These are phyloP conservation scores for Peromyscus attwateri DNA, from an alignment of 2,797 vertebrate genomes.

Conservation along the genomic window DNA sequence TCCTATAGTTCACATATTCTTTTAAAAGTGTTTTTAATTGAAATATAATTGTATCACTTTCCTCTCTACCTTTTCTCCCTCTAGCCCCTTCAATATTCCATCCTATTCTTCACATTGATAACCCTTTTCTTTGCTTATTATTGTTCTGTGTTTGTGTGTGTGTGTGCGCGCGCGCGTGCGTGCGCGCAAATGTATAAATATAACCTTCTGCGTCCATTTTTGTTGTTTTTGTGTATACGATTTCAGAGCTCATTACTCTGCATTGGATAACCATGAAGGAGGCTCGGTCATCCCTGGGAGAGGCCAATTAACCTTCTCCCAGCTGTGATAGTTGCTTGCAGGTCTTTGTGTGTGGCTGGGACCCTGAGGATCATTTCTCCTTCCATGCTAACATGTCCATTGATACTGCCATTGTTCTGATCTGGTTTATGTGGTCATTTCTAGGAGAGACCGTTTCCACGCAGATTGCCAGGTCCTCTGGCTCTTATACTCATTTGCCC, in stretches of 20 bases:
- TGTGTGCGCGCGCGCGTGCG: neutral
- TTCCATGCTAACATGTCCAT: neutral
- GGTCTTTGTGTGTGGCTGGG: neutral
- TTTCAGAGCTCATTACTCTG: too few relatives aligned
- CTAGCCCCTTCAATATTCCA: neutral
- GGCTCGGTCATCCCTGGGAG: neutral
- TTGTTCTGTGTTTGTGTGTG: neutral
- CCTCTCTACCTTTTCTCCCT: neutral
- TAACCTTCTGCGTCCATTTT: neutral
- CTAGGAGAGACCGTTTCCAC: neutral
- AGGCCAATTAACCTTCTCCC: neutral
- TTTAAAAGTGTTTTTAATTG: neutral
- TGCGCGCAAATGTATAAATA: neutral
- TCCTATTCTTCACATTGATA: neutral
- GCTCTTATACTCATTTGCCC: neutral
- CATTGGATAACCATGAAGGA: neutral
- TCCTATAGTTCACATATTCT: neutral
- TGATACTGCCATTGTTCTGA: neutral
- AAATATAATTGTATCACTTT: neutral
- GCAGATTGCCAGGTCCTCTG: neutral
- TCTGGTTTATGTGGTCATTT: neutral
- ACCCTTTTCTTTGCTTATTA: neutral
- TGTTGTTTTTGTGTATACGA: neutral
- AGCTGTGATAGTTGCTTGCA: neutral
- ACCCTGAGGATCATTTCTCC: neutral